phyloP scores from a whole-genome alignment of 2,797 vertebrate genomes.

The Fistularia commersonii region DNA sequence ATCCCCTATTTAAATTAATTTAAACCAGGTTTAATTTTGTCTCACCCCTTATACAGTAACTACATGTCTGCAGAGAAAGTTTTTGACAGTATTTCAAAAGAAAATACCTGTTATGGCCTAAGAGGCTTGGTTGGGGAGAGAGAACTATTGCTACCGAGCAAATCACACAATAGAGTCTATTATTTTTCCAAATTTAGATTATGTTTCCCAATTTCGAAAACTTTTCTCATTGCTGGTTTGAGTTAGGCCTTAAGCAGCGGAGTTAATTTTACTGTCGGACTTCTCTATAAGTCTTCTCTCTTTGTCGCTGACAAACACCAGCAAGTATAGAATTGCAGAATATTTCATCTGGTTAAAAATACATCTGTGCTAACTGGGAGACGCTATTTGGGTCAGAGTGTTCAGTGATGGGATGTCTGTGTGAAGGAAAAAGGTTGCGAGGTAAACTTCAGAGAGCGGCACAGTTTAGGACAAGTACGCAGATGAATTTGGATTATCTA shows the following conservation, averaged over 20 bases:
- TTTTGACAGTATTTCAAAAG: background rate
- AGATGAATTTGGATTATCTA: too few species aligned
- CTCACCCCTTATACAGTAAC: background rate
- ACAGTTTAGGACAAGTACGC: too few species aligned
- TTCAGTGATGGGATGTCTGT: slow-evolving; percentile 10
- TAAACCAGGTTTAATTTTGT: background rate
- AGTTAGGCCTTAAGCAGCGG: slow-evolving; percentile 21
- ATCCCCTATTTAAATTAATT: background rate
- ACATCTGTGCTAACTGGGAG: slow-evolving; percentile 35
- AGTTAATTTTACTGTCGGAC: slow-evolving; percentile 15
- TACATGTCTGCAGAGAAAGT: background rate
- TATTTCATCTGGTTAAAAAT: slow-evolving; percentile 47
- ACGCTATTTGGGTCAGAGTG: slow-evolving; percentile 49
- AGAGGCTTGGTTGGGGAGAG: background rate
- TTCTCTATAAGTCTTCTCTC: slow-evolving; percentile 7
- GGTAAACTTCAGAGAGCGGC: background rate
- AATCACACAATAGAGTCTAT: slow-evolving; percentile 7
- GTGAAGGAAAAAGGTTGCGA: slow-evolving; percentile 14
- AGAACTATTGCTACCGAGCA: slow-evolving; percentile 4
- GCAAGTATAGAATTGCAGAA: slow-evolving; percentile 12
- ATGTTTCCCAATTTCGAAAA: slow-evolving; percentile 7
- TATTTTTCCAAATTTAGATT: slow-evolving; percentile 8
- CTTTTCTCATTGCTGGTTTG: slow-evolving; percentile 22
- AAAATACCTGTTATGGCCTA: background rate
- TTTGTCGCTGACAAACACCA: slow-evolving; percentile 18